phyloP scores from a whole-genome alignment of 2,888 invertebrate species.

The Mesorhabditis belari region DNA sequence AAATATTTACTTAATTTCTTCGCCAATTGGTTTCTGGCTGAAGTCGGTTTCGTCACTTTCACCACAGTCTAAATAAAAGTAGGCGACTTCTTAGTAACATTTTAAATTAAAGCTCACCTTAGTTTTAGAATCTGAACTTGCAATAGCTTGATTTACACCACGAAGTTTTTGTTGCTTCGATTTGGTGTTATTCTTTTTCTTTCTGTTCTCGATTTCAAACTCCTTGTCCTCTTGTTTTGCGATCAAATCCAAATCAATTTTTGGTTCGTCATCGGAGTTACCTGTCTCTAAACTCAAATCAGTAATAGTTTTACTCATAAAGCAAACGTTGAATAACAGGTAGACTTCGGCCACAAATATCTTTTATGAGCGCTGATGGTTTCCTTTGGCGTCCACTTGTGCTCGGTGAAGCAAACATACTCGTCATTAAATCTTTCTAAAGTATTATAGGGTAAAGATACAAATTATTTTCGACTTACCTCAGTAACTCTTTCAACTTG shows the following conservation, averaged over 20 bases:
- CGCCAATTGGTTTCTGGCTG: too few species aligned
- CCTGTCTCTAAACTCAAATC: neutral
- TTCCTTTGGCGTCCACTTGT: neutral
- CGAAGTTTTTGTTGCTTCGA: constrained; percentile 13
- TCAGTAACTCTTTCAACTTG: too few species aligned
- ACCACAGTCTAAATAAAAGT: too few species aligned
- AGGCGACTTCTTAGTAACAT: too few species aligned
- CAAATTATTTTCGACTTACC: too few species aligned
- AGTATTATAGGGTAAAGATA: neutral
- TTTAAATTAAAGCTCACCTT: too few species aligned
- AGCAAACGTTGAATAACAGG: neutral
- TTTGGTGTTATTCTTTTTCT: constrained; percentile 8
- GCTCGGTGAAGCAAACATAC: neutral
- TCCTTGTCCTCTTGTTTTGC: neutral
- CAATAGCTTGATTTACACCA: too few species aligned
- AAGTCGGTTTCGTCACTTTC: too few species aligned
- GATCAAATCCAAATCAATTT: neutral
- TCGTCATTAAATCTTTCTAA: neutral
- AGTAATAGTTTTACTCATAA: neutral
- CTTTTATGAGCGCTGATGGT: neutral
- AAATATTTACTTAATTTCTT: too few species aligned
- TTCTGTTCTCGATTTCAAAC: neutral
- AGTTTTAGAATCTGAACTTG: too few species aligned
- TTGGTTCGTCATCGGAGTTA: too few species aligned
- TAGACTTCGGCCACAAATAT: neutral